Conservation (phyloP, 2,888 invertebrate species). For the Teleiodes luculella region DNA sequence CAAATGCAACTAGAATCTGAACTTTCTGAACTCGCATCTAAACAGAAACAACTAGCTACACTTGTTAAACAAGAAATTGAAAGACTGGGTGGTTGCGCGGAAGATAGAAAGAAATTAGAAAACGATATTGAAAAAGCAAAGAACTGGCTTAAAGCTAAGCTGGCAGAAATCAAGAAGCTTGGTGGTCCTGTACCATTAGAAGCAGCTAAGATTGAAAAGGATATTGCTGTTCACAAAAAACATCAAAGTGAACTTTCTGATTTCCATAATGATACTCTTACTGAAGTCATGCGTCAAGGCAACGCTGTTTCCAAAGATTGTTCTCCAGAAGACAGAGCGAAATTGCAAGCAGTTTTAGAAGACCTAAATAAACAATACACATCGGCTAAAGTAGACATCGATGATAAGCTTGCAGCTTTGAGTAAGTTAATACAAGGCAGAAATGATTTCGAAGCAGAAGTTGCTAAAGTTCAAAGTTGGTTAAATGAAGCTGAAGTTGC, state of each 20-base stretch:
- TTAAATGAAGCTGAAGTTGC: conserved; percentile 93
- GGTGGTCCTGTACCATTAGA: conserved; percentile 89
- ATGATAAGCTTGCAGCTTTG: conserved; percentile 84
- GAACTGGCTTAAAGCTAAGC: conserved; percentile 88
- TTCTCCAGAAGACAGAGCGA: conserved; percentile 82
- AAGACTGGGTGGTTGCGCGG: conserved; percentile 82
- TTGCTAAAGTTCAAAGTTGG: conserved; percentile 91
- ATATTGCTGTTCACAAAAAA: conserved; percentile 85
- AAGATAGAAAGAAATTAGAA: conserved; percentile 87
- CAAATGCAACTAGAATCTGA: conserved; percentile 87
- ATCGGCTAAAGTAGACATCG: conserved; percentile 84
- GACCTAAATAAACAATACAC: conserved; percentile 85
- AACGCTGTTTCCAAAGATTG: conserved; percentile 89
- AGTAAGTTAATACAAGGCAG: conserved; percentile 86
- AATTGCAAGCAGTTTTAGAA: conserved; percentile 82
- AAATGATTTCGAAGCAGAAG: conserved; percentile 88
- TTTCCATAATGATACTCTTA: conserved; percentile 86
- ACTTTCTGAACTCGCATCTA: conserved; percentile 83
- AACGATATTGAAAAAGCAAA: conserved; percentile 87
- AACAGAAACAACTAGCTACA: conserved; percentile 86
- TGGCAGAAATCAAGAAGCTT: conserved; percentile 85
- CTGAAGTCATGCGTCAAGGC: conserved; percentile 87
- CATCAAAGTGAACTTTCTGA: conserved; percentile 87
- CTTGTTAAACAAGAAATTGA: conserved; percentile 87
- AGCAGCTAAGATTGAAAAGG: conserved; percentile 89